Conservation (phyloP, 2,888 invertebrate genomes). For the Prosapia bicincta region DNA sequence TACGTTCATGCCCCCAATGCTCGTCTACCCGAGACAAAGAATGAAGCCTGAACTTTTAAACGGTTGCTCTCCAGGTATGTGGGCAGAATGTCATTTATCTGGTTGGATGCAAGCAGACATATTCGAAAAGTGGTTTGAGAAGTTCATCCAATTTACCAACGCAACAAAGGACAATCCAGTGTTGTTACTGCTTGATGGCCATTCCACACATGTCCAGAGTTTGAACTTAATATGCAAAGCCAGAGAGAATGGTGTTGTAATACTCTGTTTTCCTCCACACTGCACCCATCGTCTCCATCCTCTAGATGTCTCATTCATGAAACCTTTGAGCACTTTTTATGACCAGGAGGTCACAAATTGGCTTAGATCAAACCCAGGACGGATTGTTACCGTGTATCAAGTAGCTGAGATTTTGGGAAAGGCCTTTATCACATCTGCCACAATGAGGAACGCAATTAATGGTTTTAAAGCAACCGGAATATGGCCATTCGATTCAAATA, state of each 20-base stretch:
- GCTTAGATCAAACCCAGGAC: constrained; percentile 38
- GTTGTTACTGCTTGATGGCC: constrained; percentile 43
- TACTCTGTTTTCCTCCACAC: constrained; percentile 38
- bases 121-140: constrained; percentile 30
- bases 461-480: constrained; percentile 41
- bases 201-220: constrained; percentile 42
- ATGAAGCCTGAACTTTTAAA: constrained; percentile 38
- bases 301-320: constrained; percentile 37
- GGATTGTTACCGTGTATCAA: constrained; percentile 38
- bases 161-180: too few relatives aligned
- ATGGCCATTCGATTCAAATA: constrained; percentile 37
- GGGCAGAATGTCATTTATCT: neutral
- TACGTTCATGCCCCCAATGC: constrained; percentile 41
- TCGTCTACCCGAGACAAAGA: constrained; percentile 43
- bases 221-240: constrained; percentile 18
- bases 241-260: constrained; percentile 35
- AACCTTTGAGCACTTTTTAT: constrained; percentile 38
- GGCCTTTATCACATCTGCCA: constrained; percentile 37
- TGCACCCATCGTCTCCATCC: constrained; percentile 27
- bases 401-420: constrained; percentile 28
- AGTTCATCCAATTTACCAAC: constrained; percentile 23
- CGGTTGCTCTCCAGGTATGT: constrained; percentile 3
- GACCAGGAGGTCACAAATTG: constrained; percentile 35
- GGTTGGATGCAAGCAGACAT: neutral
- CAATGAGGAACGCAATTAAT: constrained; percentile 38